Evolutionary conservation across 1,140 invertebrate species (phyloP).

Genomic region (Drosophila nasuta): DNA sequence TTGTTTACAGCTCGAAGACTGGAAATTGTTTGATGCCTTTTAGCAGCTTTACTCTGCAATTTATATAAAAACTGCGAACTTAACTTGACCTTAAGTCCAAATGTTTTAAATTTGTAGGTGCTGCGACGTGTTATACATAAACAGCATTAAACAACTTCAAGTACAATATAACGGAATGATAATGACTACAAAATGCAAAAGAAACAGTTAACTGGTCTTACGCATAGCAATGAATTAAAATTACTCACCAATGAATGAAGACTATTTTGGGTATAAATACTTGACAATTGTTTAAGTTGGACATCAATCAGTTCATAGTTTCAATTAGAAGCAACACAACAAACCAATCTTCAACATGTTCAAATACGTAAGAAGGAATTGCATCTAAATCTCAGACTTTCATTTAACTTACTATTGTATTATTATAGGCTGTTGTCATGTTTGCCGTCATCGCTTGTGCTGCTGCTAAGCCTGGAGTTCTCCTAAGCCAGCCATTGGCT

Average conservation of each 20-base stretch:
- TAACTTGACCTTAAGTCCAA: slow-evolving; percentile 37
- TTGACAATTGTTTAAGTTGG: background rate
- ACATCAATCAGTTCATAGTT: background rate
- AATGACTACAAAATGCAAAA: slow-evolving; percentile 42
- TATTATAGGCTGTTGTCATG: slow-evolving; percentile 64
- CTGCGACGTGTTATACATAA: slow-evolving; percentile 41
- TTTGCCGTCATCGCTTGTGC: slow-evolving; percentile 73
- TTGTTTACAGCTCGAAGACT: slow-evolving; percentile 40
- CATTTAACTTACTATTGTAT: too few relatives aligned
- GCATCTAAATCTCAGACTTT: background rate
- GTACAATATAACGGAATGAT: slow-evolving; percentile 5
- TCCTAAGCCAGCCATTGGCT: slow-evolving; percentile 53
- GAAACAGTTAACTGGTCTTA: slow-evolving; percentile 22
- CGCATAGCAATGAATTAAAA: background rate
- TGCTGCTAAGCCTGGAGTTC: slow-evolving; percentile 72
- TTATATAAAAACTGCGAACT: slow-evolving; percentile 53
- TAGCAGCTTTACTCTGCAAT: slow-evolving; percentile 11
- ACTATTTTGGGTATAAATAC: too few relatives aligned
- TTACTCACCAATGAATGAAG: background rate
- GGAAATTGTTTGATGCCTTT: slow-evolving; percentile 47
- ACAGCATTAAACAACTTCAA: slow-evolving; percentile 28
- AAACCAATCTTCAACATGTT: slow-evolving; percentile 56
- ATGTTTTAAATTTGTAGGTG: slow-evolving; percentile 9
- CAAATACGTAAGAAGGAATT: slow-evolving; percentile 50
- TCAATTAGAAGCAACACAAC: background rate